Evolutionary conservation across 2,888 invertebrate species (phyloP).

Genomic region (Cheilosia vernalis): DNA sequence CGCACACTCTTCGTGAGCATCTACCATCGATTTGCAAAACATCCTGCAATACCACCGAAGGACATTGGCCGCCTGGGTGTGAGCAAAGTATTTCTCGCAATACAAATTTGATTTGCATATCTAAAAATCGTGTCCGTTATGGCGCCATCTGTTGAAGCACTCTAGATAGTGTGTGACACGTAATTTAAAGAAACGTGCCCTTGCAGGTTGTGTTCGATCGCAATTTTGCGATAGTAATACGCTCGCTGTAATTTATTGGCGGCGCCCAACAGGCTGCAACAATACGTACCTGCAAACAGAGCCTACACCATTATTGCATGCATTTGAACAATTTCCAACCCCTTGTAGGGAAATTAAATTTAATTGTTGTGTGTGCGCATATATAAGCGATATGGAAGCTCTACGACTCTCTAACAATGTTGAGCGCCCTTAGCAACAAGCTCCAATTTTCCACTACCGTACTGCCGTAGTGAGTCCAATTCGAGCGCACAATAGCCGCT

Average conservation of each 20-base stretch:
- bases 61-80: constrained; percentile 58
- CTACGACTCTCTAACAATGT: constrained; percentile 29
- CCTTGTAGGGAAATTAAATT: constrained; percentile 55
- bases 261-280: constrained; percentile 64
- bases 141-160: constrained; percentile 68
- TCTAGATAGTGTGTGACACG: constrained; percentile 17
- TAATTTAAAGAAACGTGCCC: constrained; percentile 5
- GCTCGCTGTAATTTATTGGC: constrained; percentile 46
- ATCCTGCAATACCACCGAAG: constrained; percentile 26
- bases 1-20: constrained; percentile 17
- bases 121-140: constrained; percentile 4
- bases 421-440: constrained; percentile 74
- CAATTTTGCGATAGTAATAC: constrained; percentile 6
- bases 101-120: not conserved
- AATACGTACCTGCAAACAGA: not conserved
- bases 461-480: constrained; percentile 22
- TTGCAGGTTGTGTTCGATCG: constrained; percentile 31
- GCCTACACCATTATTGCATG: constrained; percentile 44
- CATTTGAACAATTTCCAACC: constrained; percentile 43
- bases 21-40: constrained; percentile 56
- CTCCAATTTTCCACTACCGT: constrained; percentile 53
- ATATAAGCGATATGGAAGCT: constrained; percentile 26
- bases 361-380: constrained; percentile 55
- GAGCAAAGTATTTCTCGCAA: not conserved
- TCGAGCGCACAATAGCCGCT: not conserved